phyloP scores from a whole-genome alignment of 2,113 vertebrate genomes.

The Rhinogobius similis region DNA sequence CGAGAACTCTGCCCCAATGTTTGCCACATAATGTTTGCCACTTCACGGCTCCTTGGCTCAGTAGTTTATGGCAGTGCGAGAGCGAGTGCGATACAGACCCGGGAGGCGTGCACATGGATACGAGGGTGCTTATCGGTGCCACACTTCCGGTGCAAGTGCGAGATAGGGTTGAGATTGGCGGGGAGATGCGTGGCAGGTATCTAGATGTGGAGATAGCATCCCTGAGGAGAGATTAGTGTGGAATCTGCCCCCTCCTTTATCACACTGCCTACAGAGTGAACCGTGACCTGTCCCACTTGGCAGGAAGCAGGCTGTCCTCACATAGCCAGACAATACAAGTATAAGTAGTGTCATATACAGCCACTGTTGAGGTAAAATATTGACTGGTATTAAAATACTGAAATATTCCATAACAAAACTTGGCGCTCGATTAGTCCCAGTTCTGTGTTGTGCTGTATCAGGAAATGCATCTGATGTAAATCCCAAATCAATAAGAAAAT shows the following conservation, averaged over 20 bases:
- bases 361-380: not conserved
- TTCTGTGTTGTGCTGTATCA: not conserved
- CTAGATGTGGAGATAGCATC: slow-evolving; percentile 66
- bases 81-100: not conserved
- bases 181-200: slow-evolving; percentile 65
- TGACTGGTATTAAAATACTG: not conserved
- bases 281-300: slow-evolving; percentile 55
- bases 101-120: slow-evolving; percentile 34
- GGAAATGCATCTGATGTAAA: not conserved
- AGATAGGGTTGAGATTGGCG: slow-evolving; percentile 45
- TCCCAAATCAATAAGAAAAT: not conserved
- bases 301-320: slow-evolving; percentile 28
- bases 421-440: not conserved
- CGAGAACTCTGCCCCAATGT: slow-evolving; percentile 5
- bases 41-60: slow-evolving; percentile 5
- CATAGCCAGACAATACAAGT: not conserved
- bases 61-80: slow-evolving; percentile 37
- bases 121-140: slow-evolving; percentile 27
- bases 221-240: slow-evolving; percentile 47
- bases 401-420: not conserved
- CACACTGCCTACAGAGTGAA: slow-evolving; percentile 41
- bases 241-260: slow-evolving; percentile 69
- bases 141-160: slow-evolving; percentile 46
- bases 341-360: not conserved
- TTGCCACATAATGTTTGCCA: not conserved